Base-by-base conservation (phyloP, 2,888 invertebrate genomes). In the Molorchus minor region DNA sequence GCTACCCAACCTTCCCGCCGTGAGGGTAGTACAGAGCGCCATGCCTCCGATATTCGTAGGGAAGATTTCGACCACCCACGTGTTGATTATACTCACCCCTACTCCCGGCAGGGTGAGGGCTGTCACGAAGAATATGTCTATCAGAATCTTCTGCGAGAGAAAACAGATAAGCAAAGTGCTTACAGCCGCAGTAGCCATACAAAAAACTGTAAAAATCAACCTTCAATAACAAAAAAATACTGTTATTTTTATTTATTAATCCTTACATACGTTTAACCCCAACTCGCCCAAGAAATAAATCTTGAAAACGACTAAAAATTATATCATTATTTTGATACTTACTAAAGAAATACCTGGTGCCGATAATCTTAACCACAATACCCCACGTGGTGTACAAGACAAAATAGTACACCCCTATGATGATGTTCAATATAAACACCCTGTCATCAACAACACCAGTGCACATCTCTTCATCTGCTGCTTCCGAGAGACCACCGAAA, bases 61-160 rank as follows among this genome's bases (percentile, higher is more conserved):
- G n/a, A 67, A 58, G 17, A 67, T 33, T 49, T 70, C 43, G 2
- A 67, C 64, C 19, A 61, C 38, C 30, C 53, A 16, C 10, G 69
- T 61, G 60, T 68, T 75, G 2, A 75, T 60, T 13, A 76, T 64
- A n/a, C 65, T 58, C 1, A 72, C 72, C 41, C 68, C 64, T 16
- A 76, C 57, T 2, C 76, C 76, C 13, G 72, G 70, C 20, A 70
- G 45, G 2, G 68, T 67, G 29, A 76, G 54, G 5, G 69, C 35
- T 3, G 61, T 41, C 12, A 75, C 54, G 58, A 75, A 76, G 2
- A 74, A 45, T 7, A 71, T 59, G 52, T 73, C 70, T 4, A 75
- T 70, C 2, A 65, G 16, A 5, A 67, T 19, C 29, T 61, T 64
- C n/a, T 67, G 19, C 0, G 71, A 70, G 5, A 71, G 38, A 54